Conservation (phyloP, 2,888 invertebrate species). For the Tenthredo mesomela region DNA sequence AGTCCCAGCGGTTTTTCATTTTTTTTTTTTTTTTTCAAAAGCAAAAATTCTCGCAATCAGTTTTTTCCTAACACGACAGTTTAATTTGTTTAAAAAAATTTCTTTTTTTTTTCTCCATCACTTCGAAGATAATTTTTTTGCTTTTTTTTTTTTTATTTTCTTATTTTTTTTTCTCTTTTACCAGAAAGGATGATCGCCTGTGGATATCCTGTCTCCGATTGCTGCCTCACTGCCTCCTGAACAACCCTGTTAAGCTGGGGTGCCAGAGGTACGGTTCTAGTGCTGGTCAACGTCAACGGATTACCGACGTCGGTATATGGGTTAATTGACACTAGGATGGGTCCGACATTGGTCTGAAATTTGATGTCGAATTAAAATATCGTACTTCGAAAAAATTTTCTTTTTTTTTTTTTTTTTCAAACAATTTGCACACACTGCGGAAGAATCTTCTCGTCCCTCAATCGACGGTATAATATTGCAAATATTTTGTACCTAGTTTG, state of each 20-base stretch:
- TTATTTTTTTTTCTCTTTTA: conserved; percentile 66
- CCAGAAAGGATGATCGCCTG: conserved; percentile 96
- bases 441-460: too few relatives aligned
- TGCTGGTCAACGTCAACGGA: conserved; percentile 91
- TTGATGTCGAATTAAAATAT: too few relatives aligned
- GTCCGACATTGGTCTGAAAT: conserved; percentile 94
- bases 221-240: conserved; percentile 94
- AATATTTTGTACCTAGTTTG: too few relatives aligned
- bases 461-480: too few relatives aligned
- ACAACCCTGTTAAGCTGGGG: conserved; percentile 94
- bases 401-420: background rate
- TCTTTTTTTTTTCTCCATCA: background rate
- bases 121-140: background rate
- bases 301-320: conserved; percentile 93
- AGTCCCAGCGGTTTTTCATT: too few relatives aligned
- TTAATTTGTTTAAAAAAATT: background rate
- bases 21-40: too few relatives aligned
- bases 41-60: background rate
- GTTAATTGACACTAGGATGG: conserved; percentile 94
- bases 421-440: too few relatives aligned
- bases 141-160: background rate
- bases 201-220: conserved; percentile 96
- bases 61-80: too few relatives aligned
- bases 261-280: conserved; percentile 86
- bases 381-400: background rate